These are phyloP conservation scores for Lepidothrix coronata DNA, from an alignment of 2,113 vertebrate species.

Conservation along the genomic window DNA sequence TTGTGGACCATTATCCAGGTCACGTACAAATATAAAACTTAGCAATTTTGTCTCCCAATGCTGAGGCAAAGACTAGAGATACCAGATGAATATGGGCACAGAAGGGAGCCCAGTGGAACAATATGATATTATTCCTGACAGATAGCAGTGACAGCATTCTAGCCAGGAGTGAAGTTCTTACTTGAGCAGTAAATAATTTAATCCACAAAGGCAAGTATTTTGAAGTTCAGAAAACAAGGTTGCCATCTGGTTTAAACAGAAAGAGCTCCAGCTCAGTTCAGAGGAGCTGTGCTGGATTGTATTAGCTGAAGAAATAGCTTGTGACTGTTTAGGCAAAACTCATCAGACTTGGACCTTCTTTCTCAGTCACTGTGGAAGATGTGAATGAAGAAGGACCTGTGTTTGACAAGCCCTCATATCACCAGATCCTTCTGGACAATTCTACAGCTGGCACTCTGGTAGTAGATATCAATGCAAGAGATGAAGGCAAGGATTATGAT, in stretches of 20 bases:
- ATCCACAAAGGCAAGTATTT: background rate
- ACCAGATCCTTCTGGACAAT: slow-evolving; percentile 38
- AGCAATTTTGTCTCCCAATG: background rate
- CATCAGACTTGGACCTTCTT: background rate
- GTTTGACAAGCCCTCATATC: slow-evolving; percentile 50
- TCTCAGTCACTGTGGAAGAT: slow-evolving; percentile 59
- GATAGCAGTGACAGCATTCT: background rate
- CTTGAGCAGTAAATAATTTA: background rate
- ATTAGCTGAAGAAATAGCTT: background rate
- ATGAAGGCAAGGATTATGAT: slow-evolving; percentile 42
- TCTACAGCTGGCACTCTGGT: slow-evolving; percentile 28
- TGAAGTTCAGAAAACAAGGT: background rate
- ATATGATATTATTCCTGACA: background rate
- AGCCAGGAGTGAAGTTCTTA: background rate
- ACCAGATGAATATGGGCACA: background rate
- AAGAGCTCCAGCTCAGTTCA: background rate
- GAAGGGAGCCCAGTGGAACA: background rate
- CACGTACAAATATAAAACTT: background rate
- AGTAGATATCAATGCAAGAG: slow-evolving; percentile 59
- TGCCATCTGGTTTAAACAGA: background rate
- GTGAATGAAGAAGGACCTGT: slow-evolving; percentile 57
- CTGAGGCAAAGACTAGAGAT: background rate
- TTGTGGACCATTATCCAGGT: background rate
- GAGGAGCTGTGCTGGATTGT: background rate
- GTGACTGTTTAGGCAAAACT: background rate